Base-by-base conservation (phyloP, 1,140 invertebrate species). In the Leptinotarsa lineolata region DNA sequence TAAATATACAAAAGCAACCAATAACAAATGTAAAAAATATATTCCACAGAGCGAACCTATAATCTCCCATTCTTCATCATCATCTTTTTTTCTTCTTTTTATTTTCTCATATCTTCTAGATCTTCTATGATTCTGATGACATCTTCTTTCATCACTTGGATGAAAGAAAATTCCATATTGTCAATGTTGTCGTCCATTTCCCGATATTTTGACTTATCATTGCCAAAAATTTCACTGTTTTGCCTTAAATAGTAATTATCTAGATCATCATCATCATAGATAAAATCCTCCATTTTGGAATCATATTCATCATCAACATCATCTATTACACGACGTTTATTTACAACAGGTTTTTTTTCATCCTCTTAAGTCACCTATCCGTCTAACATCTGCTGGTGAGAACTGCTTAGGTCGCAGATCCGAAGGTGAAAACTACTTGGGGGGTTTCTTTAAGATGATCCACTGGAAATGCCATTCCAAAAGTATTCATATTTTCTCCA, bases 281-380 rank as follows among this genome's bases (percentile, higher is more conserved):
- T 97, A 79, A 97, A 97, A 85, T 96, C 95, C 81, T 95, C 93
- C 85, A 97, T 86, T 83, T 97, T 95, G 0, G 94, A 95, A 84
- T 97, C 95, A 83, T 95, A 94, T 74, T 96, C 94, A 0, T 88
- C 89, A 66, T 93, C 90, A 73, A 90, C 91, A 76, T 93, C 91
- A 77, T 91, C 88, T 59, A 87, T 84, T 76, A 91, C 89, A 21
- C 89, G 87, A 76, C 89, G 90, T 91, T 46, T 15, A 83, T n/a
- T n/a, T n/a, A n/a, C n/a, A n/a, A 73, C 21, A 44, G 72, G 46
- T 46, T 81, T 74, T 76, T 83, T 84, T 39, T 73, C 72, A 8
- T 6, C 4, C 6, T n/a, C 6, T 81, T 60, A 11, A 24, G 15
- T 12, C 22, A 80, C 87, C 12, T 83, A 80, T 81, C 11, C 84